These are phyloP conservation scores for Pristionchus entomophagus DNA, from an alignment of 2,888 invertebrate species.

Conservation along the genomic window DNA sequence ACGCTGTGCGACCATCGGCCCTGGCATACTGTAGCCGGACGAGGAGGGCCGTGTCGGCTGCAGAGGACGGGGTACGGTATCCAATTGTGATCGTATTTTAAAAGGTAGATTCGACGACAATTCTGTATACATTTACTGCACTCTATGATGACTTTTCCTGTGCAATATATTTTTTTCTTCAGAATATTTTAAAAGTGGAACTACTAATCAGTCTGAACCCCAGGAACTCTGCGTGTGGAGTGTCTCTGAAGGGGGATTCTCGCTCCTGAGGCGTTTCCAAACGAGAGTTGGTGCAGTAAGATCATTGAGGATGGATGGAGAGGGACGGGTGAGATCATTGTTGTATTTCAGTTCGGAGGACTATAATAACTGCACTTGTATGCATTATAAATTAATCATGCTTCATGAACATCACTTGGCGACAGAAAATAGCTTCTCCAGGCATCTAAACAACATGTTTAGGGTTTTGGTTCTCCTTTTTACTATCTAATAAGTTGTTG, in stretches of 20 bases:
- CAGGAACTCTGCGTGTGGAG: constrained; percentile 44
- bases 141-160: neutral
- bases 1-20: constrained; percentile 22
- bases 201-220: too few species aligned
- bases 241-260: neutral
- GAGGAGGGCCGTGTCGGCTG: neutral
- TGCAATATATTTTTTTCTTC: too few species aligned
- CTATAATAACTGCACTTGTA: neutral
- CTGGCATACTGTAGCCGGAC: neutral
- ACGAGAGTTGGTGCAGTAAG: constrained; percentile 35
- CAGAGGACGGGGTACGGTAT: constrained; percentile 44
- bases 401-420: neutral
- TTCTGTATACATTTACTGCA: neutral
- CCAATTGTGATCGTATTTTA: too few species aligned
- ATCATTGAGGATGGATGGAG: neutral
- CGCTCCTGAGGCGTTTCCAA: constrained; percentile 15
- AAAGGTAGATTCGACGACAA: neutral
- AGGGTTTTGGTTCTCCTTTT: too few species aligned
- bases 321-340: neutral
- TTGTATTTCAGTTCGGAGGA: neutral
- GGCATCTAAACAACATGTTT: too few species aligned
- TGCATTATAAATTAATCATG: neutral
- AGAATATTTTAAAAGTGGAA: too few species aligned
- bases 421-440: too few species aligned
- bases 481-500: neutral